Percentiles rank a stretch among this genome's conserved stretches.
Conservation (phyloP, 2,797 vertebrate genomes). For the Periparus ater region DNA sequence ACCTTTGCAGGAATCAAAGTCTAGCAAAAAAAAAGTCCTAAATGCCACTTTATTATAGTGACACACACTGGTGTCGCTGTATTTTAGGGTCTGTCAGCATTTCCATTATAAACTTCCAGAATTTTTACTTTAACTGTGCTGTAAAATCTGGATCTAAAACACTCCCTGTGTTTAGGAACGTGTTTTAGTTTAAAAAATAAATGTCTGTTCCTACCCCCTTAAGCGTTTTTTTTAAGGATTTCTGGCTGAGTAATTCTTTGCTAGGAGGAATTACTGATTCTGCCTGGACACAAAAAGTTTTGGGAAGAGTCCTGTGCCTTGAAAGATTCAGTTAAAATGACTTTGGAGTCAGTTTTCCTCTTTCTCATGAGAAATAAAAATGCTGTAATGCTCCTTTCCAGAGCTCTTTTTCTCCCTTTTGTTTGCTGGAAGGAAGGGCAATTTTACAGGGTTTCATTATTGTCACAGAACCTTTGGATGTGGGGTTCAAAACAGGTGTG, state of each 20-base stretch:
- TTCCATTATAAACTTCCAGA: neutral
- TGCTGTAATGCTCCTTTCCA: neutral
- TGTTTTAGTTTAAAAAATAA: neutral
- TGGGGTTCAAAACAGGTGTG: neutral
- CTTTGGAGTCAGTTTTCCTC: neutral
- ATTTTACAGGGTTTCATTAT: neutral
- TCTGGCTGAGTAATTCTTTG: neutral
- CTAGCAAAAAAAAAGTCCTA: neutral
- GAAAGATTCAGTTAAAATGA: neutral
- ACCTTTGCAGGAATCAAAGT: slow-evolving; percentile 55
- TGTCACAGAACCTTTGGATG: neutral
- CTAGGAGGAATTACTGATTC: neutral
- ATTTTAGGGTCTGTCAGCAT: slow-evolving; percentile 27
- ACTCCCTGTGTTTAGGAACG: neutral
- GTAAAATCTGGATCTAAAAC: slow-evolving; percentile 40
- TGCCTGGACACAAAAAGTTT: neutral
- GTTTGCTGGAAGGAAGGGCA: neutral
- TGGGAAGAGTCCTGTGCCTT: neutral
- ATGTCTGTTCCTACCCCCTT: neutral
- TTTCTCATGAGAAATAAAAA: neutral
- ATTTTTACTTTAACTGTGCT: slow-evolving; percentile 41
- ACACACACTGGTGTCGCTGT: neutral
- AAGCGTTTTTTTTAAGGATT: neutral
- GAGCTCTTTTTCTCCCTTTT: neutral
- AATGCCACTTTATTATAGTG: slow-evolving; percentile 45